Evolutionary conservation across 2,888 invertebrate species (phyloP).

Genomic region (Venustoraphidia nigricollis): DNA sequence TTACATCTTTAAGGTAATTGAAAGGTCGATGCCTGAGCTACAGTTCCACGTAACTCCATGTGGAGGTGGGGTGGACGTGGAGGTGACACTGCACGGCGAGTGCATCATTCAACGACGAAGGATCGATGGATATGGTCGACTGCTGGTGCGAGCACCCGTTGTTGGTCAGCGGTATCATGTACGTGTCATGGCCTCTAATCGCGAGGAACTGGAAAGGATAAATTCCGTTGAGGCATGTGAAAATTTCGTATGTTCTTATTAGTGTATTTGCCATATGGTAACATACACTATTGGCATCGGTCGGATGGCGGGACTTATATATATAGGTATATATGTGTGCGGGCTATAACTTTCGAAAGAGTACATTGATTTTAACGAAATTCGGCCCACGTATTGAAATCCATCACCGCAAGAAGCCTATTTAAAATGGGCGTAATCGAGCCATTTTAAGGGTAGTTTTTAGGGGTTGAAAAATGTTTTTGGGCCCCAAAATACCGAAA

Average conservation of each 20-base stretch:
- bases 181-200: slow-evolving; percentile 31
- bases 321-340: too few relatives aligned
- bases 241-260: not conserved
- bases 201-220: slow-evolving; percentile 32
- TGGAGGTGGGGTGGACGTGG: slow-evolving; percentile 33
- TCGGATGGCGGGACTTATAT: too few relatives aligned
- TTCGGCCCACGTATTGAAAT: too few relatives aligned
- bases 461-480: too few relatives aligned
- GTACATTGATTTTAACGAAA: too few relatives aligned
- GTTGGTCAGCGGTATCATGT: slow-evolving; percentile 33
- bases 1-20: not conserved
- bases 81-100: slow-evolving; percentile 26
- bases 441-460: too few relatives aligned
- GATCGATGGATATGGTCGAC: slow-evolving; percentile 31
- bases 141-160: slow-evolving; percentile 24
- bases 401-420: too few relatives aligned
- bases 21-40: not conserved
- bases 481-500: too few relatives aligned
- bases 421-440: too few relatives aligned
- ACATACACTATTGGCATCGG: too few relatives aligned
- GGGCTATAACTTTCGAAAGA: too few relatives aligned
- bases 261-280: not conserved
- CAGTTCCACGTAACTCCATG: slow-evolving; percentile 37
- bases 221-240: slow-evolving; percentile 33
- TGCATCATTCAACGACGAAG: slow-evolving; percentile 22